Conservation (phyloP, 2,888 invertebrate genomes). For the Nebria salina region DNA sequence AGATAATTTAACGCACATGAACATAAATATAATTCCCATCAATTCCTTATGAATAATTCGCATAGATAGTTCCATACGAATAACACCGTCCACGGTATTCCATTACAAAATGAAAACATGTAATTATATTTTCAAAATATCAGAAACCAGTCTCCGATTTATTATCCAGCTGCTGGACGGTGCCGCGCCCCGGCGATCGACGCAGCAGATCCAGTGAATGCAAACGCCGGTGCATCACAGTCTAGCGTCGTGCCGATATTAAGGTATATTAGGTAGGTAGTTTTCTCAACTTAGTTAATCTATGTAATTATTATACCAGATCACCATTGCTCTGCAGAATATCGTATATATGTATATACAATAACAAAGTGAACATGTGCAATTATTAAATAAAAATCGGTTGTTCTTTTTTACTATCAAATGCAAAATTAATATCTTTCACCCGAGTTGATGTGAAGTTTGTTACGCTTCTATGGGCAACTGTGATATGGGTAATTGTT, state of each 20-base stretch:
- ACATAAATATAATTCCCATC: background rate
- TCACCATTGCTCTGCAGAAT: constrained; percentile 27
- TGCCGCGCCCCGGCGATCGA: constrained; percentile 47
- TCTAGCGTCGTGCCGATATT: constrained; percentile 57
- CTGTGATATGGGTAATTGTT: constrained; percentile 35
- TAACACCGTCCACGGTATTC: constrained; percentile 56
- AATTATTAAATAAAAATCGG: constrained; percentile 25
- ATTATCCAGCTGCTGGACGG: constrained; percentile 66
- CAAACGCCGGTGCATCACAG: constrained; percentile 50
- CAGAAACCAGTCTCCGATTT: constrained; percentile 65
- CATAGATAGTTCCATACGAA: constrained; percentile 47
- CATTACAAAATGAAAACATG: constrained; percentile 61
- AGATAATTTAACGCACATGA: background rate
- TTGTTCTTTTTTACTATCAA: constrained; percentile 28
- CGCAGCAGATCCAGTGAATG: constrained; percentile 10
- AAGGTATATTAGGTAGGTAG: constrained; percentile 62
- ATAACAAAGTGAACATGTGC: constrained; percentile 18
- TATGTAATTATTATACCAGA: constrained; percentile 59
- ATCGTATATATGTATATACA: constrained; percentile 21
- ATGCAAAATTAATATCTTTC: constrained; percentile 35
- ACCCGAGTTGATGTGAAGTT: constrained; percentile 21
- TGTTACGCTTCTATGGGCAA: constrained; percentile 30
- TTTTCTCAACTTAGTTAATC: constrained; percentile 61
- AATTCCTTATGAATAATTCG: background rate
- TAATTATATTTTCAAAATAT: constrained; percentile 63